Evolutionary conservation across 2,113 vertebrate genomes (phyloP).

Genomic region (Capreolus pygargus): DNA sequence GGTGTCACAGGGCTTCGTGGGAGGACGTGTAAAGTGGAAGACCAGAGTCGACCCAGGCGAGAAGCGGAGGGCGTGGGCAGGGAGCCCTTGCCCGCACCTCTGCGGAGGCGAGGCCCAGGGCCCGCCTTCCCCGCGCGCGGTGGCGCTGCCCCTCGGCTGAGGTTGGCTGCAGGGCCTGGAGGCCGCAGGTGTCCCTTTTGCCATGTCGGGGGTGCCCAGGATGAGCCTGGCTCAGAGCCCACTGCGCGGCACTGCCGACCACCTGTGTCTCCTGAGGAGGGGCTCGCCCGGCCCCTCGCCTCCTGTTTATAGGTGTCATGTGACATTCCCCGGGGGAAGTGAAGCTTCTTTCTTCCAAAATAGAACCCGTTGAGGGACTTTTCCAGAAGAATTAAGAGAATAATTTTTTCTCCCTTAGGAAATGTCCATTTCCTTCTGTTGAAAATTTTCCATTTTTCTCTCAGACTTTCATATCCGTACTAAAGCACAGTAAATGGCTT

Average conservation of each 20-base stretch:
- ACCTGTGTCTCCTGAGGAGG: neutral
- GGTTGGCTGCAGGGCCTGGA: neutral
- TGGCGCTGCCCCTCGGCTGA: accelerated
- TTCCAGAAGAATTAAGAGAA: slow-evolving; percentile 24
- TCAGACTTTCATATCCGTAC: neutral
- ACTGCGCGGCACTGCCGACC: neutral
- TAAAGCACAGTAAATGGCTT: slow-evolving; percentile 28
- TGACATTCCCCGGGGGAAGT: neutral
- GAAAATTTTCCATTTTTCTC: slow-evolving; percentile 39
- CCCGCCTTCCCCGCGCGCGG: accelerated
- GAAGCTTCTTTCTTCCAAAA: neutral
- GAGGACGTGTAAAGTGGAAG: neutral
- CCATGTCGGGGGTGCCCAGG: accelerated
- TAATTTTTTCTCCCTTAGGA: slow-evolving; percentile 7
- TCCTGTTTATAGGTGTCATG: neutral
- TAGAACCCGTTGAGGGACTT: neutral
- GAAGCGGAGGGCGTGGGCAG: neutral
- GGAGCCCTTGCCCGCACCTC: neutral
- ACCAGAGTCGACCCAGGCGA: neutral
- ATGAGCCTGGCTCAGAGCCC: neutral
- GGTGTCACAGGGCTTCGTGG: neutral
- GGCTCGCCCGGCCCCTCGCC: neutral
- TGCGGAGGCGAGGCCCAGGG: neutral
- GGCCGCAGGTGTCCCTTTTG: neutral
- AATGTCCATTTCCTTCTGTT: neutral